phyloP scores from a whole-genome alignment of 2,113 vertebrate genomes.

The Cyrtonyx montezumae region DNA sequence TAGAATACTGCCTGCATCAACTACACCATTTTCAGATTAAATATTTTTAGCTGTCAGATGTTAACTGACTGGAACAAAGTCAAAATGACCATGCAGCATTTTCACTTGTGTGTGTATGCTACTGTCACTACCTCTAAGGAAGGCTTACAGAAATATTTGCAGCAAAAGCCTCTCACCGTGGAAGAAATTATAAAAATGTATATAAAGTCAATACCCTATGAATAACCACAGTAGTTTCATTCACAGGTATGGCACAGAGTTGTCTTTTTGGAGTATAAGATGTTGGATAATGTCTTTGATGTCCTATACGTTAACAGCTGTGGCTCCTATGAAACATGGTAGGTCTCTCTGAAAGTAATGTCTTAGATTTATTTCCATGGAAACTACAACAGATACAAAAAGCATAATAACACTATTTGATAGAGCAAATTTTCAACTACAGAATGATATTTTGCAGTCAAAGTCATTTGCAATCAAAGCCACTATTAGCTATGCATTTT shows the following conservation, averaged over 20 bases:
- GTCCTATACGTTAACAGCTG: background rate
- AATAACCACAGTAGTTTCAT: background rate
- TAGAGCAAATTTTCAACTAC: no score
- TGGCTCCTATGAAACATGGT: background rate
- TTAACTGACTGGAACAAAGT: background rate
- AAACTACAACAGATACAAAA: no score
- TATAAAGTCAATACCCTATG: rapidly evolving
- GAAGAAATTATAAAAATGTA: background rate
- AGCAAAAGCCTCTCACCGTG: background rate
- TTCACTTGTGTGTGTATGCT: background rate
- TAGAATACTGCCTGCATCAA: background rate
- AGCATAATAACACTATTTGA: no score
- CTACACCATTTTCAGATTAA: background rate
- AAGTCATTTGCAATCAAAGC: no score
- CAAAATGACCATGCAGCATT: background rate
- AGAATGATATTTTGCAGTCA: no score
- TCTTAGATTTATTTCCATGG: no score
- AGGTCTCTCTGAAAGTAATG: no score
- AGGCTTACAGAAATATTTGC: background rate
- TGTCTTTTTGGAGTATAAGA: background rate
- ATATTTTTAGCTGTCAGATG: background rate
- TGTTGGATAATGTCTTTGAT: background rate
- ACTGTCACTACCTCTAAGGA: background rate
- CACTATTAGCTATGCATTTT: no score
- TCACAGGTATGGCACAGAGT: background rate